Evolutionary conservation across 2,797 vertebrate species (phyloP).

Genomic region (Aselliscus stoliczkanus): DNA sequence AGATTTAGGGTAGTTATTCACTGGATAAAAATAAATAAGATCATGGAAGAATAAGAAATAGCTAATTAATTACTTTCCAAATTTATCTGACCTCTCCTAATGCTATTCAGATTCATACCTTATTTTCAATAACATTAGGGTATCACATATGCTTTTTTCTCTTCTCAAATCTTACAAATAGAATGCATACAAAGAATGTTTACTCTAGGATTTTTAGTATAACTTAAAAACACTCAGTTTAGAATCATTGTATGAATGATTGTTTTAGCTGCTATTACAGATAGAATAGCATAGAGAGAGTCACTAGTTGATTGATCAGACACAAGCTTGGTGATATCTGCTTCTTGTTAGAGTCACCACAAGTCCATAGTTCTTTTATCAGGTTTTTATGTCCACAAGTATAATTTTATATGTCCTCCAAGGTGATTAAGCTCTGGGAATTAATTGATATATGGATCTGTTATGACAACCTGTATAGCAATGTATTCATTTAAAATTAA

Average conservation of each 20-base stretch:
- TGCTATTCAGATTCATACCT: neutral
- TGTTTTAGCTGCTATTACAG: neutral
- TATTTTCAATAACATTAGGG: neutral
- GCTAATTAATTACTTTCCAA: neutral
- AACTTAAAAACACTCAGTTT: neutral
- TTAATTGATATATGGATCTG: neutral
- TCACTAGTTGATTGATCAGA: neutral
- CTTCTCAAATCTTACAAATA: neutral
- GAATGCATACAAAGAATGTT: neutral
- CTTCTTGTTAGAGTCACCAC: neutral
- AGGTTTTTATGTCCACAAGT: neutral
- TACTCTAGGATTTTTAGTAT: neutral
- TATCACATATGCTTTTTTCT: neutral
- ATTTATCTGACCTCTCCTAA: neutral
- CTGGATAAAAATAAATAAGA: neutral
- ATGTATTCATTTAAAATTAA: neutral
- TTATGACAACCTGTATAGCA: neutral
- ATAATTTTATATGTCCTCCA: neutral
- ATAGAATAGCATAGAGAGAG: neutral
- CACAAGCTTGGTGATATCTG: neutral
- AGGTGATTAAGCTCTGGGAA: neutral
- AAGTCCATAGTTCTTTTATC: neutral
- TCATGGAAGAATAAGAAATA: neutral
- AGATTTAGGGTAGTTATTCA: neutral
- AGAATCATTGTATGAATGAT: neutral